A percentile compares a stretch with the other conserved stretches of the same genome.
These are phyloP conservation scores for Drosophila merina DNA, from an alignment of 2,888 invertebrate genomes.

Conservation along the genomic window DNA sequence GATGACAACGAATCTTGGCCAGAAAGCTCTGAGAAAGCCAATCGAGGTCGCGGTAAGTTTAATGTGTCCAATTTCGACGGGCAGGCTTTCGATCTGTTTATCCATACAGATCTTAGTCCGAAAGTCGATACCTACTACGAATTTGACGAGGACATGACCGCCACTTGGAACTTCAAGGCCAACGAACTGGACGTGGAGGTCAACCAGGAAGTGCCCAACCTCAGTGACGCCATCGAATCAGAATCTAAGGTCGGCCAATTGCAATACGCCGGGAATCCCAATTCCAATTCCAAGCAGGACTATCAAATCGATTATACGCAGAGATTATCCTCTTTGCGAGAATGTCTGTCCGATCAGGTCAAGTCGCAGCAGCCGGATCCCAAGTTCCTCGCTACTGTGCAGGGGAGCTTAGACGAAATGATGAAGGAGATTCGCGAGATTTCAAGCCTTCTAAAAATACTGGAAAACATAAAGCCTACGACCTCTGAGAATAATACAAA, in stretches of 20 bases:
- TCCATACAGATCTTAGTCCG: background rate
- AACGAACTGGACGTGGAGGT: conserved; percentile 23
- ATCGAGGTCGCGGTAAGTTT: background rate
- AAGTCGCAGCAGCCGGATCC: background rate
- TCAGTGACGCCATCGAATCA: background rate
- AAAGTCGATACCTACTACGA: background rate
- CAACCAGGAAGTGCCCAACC: conserved; percentile 9
- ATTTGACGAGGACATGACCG: conserved; percentile 4
- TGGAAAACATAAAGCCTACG: background rate
- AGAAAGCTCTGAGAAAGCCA: background rate
- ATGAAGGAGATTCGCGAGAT: conserved; percentile 25
- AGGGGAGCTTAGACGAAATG: conserved; percentile 13
- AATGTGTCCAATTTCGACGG: background rate
- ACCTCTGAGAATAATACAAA: background rate
- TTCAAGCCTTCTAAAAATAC: conserved; percentile 1
- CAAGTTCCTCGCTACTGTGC: background rate
- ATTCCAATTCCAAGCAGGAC: background rate
- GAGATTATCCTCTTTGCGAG: background rate
- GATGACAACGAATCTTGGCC: conserved; percentile 1
- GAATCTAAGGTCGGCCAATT: background rate
- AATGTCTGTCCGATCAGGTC: background rate
- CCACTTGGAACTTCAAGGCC: conserved; percentile 20
- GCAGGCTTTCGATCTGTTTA: background rate
- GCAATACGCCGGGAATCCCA: background rate
- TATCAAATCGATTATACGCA: background rate